These are phyloP conservation scores for Yponomeuta sedellus DNA, from an alignment of 2,888 invertebrate species.

Conservation along the genomic window DNA sequence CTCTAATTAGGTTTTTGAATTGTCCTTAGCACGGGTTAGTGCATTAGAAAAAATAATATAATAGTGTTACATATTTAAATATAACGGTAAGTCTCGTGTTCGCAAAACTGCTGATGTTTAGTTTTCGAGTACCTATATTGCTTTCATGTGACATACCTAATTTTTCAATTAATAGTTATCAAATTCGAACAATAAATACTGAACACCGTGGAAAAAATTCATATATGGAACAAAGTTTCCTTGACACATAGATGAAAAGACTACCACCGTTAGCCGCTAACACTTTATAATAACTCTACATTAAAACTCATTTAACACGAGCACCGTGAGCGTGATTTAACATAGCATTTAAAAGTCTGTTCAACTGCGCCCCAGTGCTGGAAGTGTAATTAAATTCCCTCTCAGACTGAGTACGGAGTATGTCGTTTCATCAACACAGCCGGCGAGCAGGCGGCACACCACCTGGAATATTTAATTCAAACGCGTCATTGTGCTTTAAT, in stretches of 20 bases:
- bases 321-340: conserved; percentile 10
- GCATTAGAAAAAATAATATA: too few species aligned
- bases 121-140: too few species aligned
- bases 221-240: neutral
- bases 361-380: conserved; percentile 49
- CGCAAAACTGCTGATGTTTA: too few species aligned
- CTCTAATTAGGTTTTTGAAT: too few species aligned
- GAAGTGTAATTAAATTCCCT: conserved; percentile 71
- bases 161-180: too few species aligned
- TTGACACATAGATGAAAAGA: neutral
- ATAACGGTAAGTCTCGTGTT: too few species aligned
- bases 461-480: conserved; percentile 69
- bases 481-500: conserved; percentile 49
- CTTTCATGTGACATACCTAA: too few species aligned
- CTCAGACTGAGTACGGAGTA: conserved; percentile 55
- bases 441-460: conserved; percentile 32
- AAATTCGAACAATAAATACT: neutral
- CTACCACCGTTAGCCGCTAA: neutral
- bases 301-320: conserved; percentile 7
- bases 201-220: neutral
- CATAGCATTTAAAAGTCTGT: conserved; percentile 55
- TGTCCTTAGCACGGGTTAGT: too few species aligned
- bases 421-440: conserved; percentile 62
- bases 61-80: too few species aligned
- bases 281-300: conserved; percentile 10